Evolutionary conservation across 2,797 vertebrate genomes (phyloP), one percentile per base, ranked within the genome.

Genomic region (Hoplostethus atlanticus): DNA sequence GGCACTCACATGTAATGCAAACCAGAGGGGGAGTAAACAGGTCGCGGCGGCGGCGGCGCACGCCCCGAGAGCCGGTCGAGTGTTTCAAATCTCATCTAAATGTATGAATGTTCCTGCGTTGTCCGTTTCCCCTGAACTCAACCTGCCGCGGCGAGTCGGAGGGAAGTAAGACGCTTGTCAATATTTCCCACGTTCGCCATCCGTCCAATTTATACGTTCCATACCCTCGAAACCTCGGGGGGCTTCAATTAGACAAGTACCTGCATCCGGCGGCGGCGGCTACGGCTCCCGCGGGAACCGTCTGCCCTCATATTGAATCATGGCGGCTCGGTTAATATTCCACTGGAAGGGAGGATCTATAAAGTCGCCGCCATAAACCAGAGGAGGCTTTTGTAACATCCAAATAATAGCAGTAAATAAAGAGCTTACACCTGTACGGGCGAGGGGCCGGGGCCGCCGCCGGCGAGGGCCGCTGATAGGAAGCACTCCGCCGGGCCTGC

Each of bases 361-460:
- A 92, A 92, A 91, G 91, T 87, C 72, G 0, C 77, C 16, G 40
- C 85, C 80, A 86, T 93, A 94, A 93, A 94, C 71, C 36, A 88
- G 72, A 71, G 53, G 65, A 17, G 60, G 85, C 79, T 77, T 90
- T 88, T 81, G 88, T 87, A 88, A 87, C 88, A 84, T 88, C 87
- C 79, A 83, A 91, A 94, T 91, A 91, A 91, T 84, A 86, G 91
- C 91, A 95, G 95, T 96, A 97, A 97, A 97, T 96, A 95, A 93
- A 87, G 94, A 93, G 95, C 95, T 96, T 97, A 96, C 96, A 97
- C 96, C 96, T 97, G 96, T 96, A 95, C 47, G 21, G 56, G 59
- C 30, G 40, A 88, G 21, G 83, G 94, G 92, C 90, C 94, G 88
- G 84, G 85, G 77, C 79, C 10, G 4, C 31, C 13, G 2, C 0